phyloP scores from a whole-genome alignment of 1,140 invertebrate species.

The Pteromalus puparum region DNA sequence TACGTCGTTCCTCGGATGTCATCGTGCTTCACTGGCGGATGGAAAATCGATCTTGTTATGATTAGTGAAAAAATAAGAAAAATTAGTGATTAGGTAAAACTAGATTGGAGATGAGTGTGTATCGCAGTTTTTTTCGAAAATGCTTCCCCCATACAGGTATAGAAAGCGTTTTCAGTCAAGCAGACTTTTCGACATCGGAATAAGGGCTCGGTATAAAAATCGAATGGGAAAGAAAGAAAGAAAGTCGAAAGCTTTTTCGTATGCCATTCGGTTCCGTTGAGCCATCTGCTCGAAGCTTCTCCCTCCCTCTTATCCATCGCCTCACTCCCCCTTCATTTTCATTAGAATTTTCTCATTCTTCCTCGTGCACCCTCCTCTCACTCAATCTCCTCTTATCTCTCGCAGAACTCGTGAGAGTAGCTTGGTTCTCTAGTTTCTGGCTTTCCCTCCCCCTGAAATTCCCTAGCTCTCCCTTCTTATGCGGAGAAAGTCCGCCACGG shows the following conservation, averaged over 20 bases:
- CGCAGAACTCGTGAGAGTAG: background rate
- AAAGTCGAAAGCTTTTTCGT: background rate
- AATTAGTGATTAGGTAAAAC: too few species aligned
- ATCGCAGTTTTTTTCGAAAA: background rate
- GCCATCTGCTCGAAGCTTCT: too few species aligned
- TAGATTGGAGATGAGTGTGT: too few species aligned
- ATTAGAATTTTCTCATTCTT: slow-evolving; percentile 37
- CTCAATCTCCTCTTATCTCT: slow-evolving; percentile 24
- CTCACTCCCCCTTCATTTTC: slow-evolving; percentile 19
- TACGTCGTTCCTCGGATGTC: background rate
- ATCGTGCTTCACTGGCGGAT: background rate
- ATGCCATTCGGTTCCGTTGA: background rate
- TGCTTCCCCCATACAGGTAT: too few species aligned
- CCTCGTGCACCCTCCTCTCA: too few species aligned
- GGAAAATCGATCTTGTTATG: background rate
- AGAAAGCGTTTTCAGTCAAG: background rate
- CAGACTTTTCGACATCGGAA: too few species aligned
- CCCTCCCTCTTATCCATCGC: background rate
- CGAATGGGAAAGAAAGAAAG: background rate
- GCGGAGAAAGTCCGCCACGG: slow-evolving; percentile 36
- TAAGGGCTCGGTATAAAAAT: background rate
- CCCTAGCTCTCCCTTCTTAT: slow-evolving; percentile 2
- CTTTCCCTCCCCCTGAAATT: background rate
- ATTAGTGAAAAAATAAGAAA: too few species aligned
- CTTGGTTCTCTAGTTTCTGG: background rate